Conservation (phyloP, 2,888 invertebrate genomes). For the Cheilosia vernalis region DNA sequence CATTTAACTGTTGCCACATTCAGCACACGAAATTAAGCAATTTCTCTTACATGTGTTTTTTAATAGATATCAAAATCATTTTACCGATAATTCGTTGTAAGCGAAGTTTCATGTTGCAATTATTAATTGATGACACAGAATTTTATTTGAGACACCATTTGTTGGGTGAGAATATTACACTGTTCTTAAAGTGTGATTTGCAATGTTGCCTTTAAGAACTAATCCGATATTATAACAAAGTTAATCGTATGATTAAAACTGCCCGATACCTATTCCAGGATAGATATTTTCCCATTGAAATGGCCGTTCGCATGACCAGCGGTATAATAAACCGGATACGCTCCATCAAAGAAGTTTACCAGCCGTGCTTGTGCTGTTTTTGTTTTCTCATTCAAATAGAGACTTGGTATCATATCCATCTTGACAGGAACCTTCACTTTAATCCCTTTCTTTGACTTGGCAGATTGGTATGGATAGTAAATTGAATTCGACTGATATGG, state of each 20-base stretch:
- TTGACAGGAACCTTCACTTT: constrained; percentile 71
- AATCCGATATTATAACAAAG: no score
- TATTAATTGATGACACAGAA: no score
- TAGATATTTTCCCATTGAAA: constrained; percentile 78
- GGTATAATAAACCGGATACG: constrained; percentile 79
- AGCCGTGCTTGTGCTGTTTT: constrained; percentile 66
- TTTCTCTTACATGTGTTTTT: no score
- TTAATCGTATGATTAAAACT: neutral
- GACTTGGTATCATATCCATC: constrained; percentile 69
- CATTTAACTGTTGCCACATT: no score
- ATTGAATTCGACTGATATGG: constrained; percentile 74
- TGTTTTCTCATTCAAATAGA: constrained; percentile 64
- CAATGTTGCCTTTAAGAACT: no score
- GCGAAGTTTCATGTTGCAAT: no score
- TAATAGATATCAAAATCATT: no score
- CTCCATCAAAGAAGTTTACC: constrained; percentile 77
- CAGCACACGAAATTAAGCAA: no score
- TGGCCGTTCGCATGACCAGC: constrained; percentile 78
- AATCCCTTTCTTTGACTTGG: constrained; percentile 55
- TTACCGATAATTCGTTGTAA: no score
- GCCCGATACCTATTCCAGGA: constrained; percentile 57
- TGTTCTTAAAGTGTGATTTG: no score
- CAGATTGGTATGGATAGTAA: constrained; percentile 74
- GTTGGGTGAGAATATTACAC: no score
- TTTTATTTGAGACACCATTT: no score